Percentiles rank a stretch among this genome's conserved stretches.
phyloP scores from a whole-genome alignment of 2,113 vertebrate genomes.

The Ardeotis arabs region DNA sequence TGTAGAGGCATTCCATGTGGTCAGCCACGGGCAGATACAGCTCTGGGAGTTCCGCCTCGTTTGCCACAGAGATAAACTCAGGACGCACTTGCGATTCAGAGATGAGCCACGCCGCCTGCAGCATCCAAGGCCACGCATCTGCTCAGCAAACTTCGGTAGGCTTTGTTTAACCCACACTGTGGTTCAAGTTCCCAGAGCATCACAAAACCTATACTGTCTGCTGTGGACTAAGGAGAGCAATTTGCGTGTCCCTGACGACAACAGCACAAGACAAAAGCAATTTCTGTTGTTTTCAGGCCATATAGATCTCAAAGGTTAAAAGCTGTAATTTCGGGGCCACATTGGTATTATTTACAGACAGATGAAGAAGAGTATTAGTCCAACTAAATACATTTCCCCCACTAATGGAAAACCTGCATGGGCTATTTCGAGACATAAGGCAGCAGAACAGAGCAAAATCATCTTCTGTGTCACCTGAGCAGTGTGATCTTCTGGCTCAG shows the following conservation, averaged over 20 bases:
- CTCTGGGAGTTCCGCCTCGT: not conserved
- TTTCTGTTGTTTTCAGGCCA: not conserved
- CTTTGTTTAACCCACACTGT: not conserved
- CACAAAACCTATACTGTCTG: not conserved
- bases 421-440: not conserved
- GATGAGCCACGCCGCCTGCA: not conserved
- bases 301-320: not conserved
- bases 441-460: not conserved
- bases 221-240: not conserved
- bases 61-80: not conserved
- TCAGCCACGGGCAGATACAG: not conserved
- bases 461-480: not conserved
- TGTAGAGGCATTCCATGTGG: fast-evolving
- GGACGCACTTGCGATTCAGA: not conserved
- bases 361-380: not conserved
- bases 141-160: not conserved
- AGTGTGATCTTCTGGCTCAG: not conserved
- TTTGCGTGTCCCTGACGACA: not conserved
- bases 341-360: not conserved
- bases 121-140: not conserved
- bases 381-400: not conserved
- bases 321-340: not conserved
- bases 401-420: not conserved
- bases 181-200: not conserved
- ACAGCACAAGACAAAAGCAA: not conserved